Percentiles rank a stretch among this genome's conserved stretches.
Evolutionary conservation across 2,797 vertebrate species (phyloP).

Genomic region (Otus scops): DNA sequence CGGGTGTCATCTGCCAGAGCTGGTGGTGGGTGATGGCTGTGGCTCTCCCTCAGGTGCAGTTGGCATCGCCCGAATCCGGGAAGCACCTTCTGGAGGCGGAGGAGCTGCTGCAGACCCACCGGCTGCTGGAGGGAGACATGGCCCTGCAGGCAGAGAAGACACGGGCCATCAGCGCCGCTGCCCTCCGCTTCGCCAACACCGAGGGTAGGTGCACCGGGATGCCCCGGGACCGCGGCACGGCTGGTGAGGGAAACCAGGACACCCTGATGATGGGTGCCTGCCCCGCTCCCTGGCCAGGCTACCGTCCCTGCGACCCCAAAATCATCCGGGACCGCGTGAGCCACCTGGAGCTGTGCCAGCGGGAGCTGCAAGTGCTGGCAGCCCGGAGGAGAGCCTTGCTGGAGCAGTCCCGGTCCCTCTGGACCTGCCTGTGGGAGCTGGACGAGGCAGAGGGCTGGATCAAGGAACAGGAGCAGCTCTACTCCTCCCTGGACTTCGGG

Average conservation of each 20-base stretch:
- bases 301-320: conserved; percentile 96
- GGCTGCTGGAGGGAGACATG: conserved; percentile 89
- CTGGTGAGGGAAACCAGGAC: neutral
- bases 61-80: conserved; percentile 88
- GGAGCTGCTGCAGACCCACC: conserved; percentile 93
- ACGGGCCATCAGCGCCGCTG: conserved; percentile 78
- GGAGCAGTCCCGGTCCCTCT: conserved; percentile 89
- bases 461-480: conserved; percentile 94
- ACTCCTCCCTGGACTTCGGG: conserved; percentile 91
- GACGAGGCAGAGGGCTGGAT: conserved; percentile 94
- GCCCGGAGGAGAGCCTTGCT: conserved; percentile 83
- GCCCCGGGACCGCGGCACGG: fast-evolving
- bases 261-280: fast-evolving
- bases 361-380: conserved; percentile 85
- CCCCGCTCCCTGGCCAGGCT: conserved; percentile 72
- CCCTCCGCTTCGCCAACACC: conserved; percentile 85
- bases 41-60: conserved; percentile 76
- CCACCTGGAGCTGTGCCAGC: conserved; percentile 88
- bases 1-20: fast-evolving
- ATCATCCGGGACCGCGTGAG: conserved; percentile 89
- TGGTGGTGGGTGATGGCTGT: neutral
- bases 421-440: conserved; percentile 95
- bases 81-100: conserved; percentile 95
- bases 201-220: conserved; percentile 79
- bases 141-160: conserved; percentile 90